A percentile compares a stretch with the other conserved stretches of the same genome.
Conservation (phyloP, 92 coral and sea anemone species). For the Porites rus region DNA sequence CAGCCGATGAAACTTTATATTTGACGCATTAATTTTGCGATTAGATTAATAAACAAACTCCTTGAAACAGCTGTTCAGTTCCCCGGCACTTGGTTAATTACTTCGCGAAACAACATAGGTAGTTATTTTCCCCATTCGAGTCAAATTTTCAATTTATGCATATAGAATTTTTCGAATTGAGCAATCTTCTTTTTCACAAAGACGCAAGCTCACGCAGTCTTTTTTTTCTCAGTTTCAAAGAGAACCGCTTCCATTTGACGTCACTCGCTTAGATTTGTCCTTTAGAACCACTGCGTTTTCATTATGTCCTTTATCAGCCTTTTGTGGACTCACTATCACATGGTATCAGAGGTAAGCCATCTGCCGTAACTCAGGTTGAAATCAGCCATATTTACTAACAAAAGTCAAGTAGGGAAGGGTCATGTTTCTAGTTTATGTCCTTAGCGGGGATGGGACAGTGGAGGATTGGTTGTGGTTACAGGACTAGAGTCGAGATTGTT, state of each 20-base stretch:
- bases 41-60: conserved; percentile 37
- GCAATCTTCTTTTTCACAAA: not conserved
- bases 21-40: conserved; percentile 21
- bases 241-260: conserved; percentile 34
- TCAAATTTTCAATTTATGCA: conserved; percentile 15
- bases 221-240: conserved; percentile 14
- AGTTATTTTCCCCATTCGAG: not conserved
- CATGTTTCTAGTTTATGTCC: not conserved
- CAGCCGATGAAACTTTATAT: not conserved
- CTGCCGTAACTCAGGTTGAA: not conserved
- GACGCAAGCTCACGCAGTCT: not conserved
- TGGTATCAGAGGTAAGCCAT: conserved; percentile 20
- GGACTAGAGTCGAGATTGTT: too few species aligned
- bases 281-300: conserved; percentile 18
- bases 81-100: conserved; percentile 25
- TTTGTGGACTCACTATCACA: conserved; percentile 5
- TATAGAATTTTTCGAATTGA: conserved; percentile 12
- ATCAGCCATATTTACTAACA: not conserved
- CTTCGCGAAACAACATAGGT: not conserved
- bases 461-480: too few species aligned
- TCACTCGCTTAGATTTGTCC: conserved; percentile 11
- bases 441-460: too few species aligned
- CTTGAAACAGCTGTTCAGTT: conserved; percentile 35
- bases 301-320: conserved; percentile 39
- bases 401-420: not conserved